Base-by-base conservation (phyloP, 2,113 vertebrate genomes). In the Micromys minutus region DNA sequence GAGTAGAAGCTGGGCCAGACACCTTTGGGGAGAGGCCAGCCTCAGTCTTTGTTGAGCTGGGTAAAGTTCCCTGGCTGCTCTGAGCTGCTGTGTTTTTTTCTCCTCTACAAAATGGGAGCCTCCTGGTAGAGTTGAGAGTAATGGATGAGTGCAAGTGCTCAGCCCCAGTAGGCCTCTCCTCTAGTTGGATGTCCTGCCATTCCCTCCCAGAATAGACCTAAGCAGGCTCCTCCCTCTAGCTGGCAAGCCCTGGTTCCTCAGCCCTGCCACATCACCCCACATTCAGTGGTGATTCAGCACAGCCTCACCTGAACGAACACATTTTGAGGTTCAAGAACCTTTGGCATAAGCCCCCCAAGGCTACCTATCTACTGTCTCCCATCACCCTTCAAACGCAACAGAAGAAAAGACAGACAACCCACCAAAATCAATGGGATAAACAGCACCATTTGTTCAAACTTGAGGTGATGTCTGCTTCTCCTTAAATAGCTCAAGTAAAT, bases 401-500 rank as follows among this genome's bases (percentile, higher is more conserved):
- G 52, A 90, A 86, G 77, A 85, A 45, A 90, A 81, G 72, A 85
- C 29, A 85, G 77, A 80, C 16, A 0, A 59, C 67, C 92, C 34
- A 84, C 69, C 79, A 57, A 39, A 67, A 95, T 72, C 89, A 92
- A 55, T 45, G 52, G 77, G 61, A 81, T 57, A 26, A 92, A 79
- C 50, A 72, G 59, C 39, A 61, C 83, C 91, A 71, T 83, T 80
- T 88, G 81, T 92, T 96, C 89, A 93, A 97, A 95, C 61, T 31
- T 87, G 57, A 95, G 85, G 63, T 80, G 92, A 89, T 90, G 52
- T 92, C 85, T 97, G 97, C 65, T 85, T 95, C 94, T 88, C 96
- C 94, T 94, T 92, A 95, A 95, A 86, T 94, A 96, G 86, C 63
- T 2, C 71, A 90, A 92, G 86, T 92, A 90, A 97, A 92, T 88